Percentiles rank a stretch among this genome's conserved stretches.
Conservation (phyloP, 2,888 invertebrate genomes). For the Callimorpha dominula region DNA sequence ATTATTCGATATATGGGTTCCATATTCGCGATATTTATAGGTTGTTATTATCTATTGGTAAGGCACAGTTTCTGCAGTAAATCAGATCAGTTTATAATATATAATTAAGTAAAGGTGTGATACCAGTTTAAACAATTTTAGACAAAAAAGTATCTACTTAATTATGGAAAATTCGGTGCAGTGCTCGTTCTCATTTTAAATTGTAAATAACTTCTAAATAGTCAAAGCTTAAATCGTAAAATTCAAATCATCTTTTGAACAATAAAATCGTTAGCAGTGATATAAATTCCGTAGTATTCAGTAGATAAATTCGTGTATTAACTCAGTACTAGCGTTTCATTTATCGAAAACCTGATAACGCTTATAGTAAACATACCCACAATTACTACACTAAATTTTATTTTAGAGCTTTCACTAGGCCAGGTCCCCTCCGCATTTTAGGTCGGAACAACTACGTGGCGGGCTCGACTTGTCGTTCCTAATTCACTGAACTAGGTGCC, state of each 20-base stretch:
- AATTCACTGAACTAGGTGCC: no score
- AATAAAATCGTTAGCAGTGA: not conserved
- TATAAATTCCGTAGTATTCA: no score
- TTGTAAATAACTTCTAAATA: not conserved
- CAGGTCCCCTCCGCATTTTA: no score
- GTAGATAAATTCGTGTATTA: not conserved
- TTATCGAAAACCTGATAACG: no score
- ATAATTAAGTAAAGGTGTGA: not conserved
- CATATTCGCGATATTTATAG: not conserved
- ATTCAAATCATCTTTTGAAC: not conserved
- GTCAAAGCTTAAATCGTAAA: no score
- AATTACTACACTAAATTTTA: no score
- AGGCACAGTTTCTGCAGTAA: not conserved
- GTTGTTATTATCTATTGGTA: not conserved
- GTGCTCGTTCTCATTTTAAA: not conserved
- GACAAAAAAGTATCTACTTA: not conserved
- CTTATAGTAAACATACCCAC: no score
- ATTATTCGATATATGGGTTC: no score
- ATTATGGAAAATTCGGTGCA: not conserved
- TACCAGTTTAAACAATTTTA: not conserved
- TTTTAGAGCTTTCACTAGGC: no score
- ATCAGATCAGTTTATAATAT: not conserved
- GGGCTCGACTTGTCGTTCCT: no score
- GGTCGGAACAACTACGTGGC: no score
- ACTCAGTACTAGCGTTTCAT: not conserved